Base-by-base conservation (phyloP, 1,140 invertebrate species). In the Apis dorsata region DNA sequence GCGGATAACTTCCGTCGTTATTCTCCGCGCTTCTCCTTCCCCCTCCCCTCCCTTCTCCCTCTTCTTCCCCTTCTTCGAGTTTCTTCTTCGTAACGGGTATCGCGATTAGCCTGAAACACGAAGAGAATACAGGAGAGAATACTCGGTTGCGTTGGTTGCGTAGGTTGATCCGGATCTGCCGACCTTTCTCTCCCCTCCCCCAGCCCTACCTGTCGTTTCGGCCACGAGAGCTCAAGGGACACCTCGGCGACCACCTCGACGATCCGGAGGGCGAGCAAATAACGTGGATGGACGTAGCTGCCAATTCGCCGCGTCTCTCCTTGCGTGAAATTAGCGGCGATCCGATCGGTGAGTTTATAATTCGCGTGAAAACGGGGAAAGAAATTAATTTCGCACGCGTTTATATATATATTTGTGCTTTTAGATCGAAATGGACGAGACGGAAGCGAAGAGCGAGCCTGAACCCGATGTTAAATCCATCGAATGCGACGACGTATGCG, bases 1-100 rank as follows among this genome's bases (percentile, higher is more conserved):
- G 85, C 63, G 84, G 81, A 88, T 90, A 90, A 90, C 85, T 88
- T 90, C 79, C 84, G 76, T 70, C 79, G 83, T 88, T 89, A 89
- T 90, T 88, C 83, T 85, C 76, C 74, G 65, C 63, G 59, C 63
- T 86, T 84, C 74, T 75, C 77, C 55, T 0, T 24, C 24, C 24
- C 24, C 24, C 24, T 24, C 24, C 24, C 80, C 51, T 51, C 59
- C 55, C 53, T 53, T 53, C 21, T 79, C 66, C 51, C 34, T 51
- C 44, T 11, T 0, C 12, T 7, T 79, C 66, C 51, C 24, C 24
- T 21, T 13, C 0, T 7, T 13, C 21, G 59, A 19, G 55, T 75
- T 78, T 73, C 66, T 75, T 75, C 66, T 62, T 84, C 81, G 74
- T 84, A 87, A 86, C 77, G 62, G 86, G 55, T 72, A 57, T 70